These are phyloP conservation scores for Morpho achilles DNA, from an alignment of 2,888 invertebrate species.

Conservation along the genomic window DNA sequence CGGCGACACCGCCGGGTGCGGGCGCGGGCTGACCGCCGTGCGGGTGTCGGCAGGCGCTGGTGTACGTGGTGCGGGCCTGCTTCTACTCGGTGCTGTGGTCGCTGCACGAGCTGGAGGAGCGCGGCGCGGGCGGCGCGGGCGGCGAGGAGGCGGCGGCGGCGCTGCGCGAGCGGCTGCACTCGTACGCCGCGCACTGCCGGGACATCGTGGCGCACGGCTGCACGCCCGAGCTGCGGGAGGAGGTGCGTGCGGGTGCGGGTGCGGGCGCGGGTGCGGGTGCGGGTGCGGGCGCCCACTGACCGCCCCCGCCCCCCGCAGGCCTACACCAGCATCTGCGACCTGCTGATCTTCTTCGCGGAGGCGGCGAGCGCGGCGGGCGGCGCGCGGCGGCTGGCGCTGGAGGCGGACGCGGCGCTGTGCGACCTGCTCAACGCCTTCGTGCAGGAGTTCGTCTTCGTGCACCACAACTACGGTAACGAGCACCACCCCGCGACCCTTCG, in stretches of 20 bases:
- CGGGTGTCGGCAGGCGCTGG: conserved; percentile 48
- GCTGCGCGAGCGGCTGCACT: conserved; percentile 84
- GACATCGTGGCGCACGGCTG: conserved; percentile 40
- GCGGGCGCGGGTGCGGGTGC: no score
- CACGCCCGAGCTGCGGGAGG: conserved; percentile 83
- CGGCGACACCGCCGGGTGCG: no score
- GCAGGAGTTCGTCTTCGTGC: conserved; percentile 94
- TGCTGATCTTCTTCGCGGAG: conserved; percentile 95
- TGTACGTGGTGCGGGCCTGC: conserved; percentile 84
- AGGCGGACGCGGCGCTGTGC: conserved; percentile 89
- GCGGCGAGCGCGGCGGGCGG: conserved; percentile 51
- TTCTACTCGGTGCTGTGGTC: conserved; percentile 95
- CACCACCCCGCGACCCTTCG: neutral
- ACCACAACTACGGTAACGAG: conserved; percentile 89
- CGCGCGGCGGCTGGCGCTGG: conserved; percentile 84
- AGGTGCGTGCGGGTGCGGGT: conserved; percentile 63
- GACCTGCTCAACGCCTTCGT: conserved; percentile 93
- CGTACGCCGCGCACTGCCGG: conserved; percentile 84
- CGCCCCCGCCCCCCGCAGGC: conserved; percentile 79
- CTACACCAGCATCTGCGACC: conserved; percentile 96
- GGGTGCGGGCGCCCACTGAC: no score
- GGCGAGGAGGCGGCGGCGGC: conserved; percentile 69
- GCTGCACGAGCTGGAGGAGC: conserved; percentile 79
- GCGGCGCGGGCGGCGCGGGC: conserved; percentile 42
- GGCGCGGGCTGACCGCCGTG: conserved; percentile 59